Conservation (phyloP, 2,113 vertebrate genomes). For the Zosterops borbonicus region DNA sequence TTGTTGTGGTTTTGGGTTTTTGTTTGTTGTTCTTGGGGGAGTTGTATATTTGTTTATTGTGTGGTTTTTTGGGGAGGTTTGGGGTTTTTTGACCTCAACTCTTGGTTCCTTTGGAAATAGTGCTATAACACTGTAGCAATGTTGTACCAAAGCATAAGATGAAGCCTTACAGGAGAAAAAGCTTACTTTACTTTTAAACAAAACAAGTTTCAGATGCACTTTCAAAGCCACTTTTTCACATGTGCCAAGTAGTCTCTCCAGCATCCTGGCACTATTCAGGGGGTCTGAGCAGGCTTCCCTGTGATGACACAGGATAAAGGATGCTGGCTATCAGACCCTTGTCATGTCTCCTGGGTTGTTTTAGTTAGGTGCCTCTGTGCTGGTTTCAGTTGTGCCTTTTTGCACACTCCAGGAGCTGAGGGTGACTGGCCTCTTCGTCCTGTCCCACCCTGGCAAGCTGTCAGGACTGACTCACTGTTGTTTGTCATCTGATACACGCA, state of each 20-base stretch:
- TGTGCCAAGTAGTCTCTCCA: not conserved
- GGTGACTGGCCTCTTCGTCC: not conserved
- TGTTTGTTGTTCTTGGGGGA: not conserved
- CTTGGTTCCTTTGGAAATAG: not conserved
- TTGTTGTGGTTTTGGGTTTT: not conserved
- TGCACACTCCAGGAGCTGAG: not conserved
- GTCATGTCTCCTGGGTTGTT: not conserved
- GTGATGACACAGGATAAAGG: not conserved
- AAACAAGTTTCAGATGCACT: not conserved
- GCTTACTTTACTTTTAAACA: not conserved
- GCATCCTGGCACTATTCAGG: not conserved
- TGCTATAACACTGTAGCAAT: rapidly evolving
- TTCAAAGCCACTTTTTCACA: not conserved
- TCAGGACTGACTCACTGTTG: not conserved
- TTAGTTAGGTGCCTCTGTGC: not conserved
- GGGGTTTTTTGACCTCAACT: not conserved
- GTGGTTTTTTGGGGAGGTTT: not conserved
- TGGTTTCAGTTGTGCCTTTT: not conserved
- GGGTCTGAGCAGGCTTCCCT: not conserved
- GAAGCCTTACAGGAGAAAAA: not conserved
- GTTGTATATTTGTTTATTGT: not conserved
- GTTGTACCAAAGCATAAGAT: not conserved
- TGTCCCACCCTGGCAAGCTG: not conserved
- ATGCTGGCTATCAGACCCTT: not conserved
- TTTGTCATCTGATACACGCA: not conserved